Base-by-base conservation (phyloP, 2,797 vertebrate genomes). In the Rousettus madagascariensis region DNA sequence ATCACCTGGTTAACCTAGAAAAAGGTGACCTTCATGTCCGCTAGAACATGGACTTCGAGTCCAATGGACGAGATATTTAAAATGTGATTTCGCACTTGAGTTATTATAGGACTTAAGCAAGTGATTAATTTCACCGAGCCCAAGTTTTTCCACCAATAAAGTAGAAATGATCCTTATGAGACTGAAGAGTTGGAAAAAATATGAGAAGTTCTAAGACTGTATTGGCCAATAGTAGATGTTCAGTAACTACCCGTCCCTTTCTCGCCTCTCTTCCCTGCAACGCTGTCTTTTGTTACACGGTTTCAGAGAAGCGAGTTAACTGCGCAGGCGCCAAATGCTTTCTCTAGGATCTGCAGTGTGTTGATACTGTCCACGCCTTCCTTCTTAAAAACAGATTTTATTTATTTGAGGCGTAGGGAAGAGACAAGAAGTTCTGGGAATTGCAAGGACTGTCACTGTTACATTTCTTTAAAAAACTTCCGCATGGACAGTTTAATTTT, bases 401-500 rank as follows among this genome's bases (percentile, higher is more conserved):
- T 84, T 87, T 94, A 93, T 96, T 93, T 86, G 33, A 94, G 93
- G 24, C 71, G 13, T 9, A 65, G 1, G 1, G 55, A 75, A 90
- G 78, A 90, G 83, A 84, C 66, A 78, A 38, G 63, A 78, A 38
- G 83, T 93, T 95, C 93, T 94, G 93, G 72, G 68, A 96, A 92
- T 66, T 46, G 11, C 71, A 68, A 90, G n/a, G 19, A 65, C 26
- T 20, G 41, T 82, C 71, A 55, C 51, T 87, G 89, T 86, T 77
- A 16, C 57, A 43, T 95, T 82, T 93, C 43, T 91, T 95, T 83
- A 22, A 53, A 93, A 95, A 79, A 79, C 5, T 89, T 78, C 69
- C 84, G 53, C 55, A 72, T 41, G 61, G 86, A 84, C 83, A 80
- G 90, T 57, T 96, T 96, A 85, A 95, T 96, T 96, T 97, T 96